A percentile compares a stretch with the other conserved stretches of the same genome.
These are phyloP conservation scores for Pseudomyrmex sp. DNA, from an alignment of 1,140 invertebrate genomes.

Conservation along the genomic window DNA sequence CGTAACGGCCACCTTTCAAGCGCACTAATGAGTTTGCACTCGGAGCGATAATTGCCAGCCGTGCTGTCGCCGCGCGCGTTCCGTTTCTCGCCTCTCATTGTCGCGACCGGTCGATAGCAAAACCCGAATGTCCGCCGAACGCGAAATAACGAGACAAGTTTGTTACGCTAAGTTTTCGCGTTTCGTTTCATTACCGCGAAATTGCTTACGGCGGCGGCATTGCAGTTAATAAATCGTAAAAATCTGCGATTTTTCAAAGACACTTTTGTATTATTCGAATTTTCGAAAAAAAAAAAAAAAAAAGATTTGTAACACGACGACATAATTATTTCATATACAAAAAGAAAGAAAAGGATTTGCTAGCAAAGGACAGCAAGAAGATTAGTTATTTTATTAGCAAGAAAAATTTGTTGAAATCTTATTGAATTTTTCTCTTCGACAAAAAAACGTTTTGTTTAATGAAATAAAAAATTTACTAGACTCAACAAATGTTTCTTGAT, in stretches of 20 bases:
- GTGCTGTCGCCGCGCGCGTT: slow-evolving; percentile 10
- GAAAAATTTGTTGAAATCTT: too few relatives aligned
- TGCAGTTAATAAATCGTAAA: too few relatives aligned
- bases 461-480: too few relatives aligned
- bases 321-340: too few relatives aligned
- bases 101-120: slow-evolving; percentile 53
- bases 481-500: too few relatives aligned
- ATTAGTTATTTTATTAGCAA: too few relatives aligned
- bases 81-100: slow-evolving; percentile 47
- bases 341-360: too few relatives aligned
- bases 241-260: slow-evolving; percentile 6
- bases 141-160: slow-evolving; percentile 26
- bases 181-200: slow-evolving; percentile 14
- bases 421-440: too few relatives aligned
- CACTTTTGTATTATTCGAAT: not conserved
- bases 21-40: slow-evolving; percentile 78
- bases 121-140: slow-evolving; percentile 14
- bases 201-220: not conserved
- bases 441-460: too few relatives aligned
- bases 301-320: too few relatives aligned
- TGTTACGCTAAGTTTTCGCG: slow-evolving; percentile 10
- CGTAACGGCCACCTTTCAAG: slow-evolving; percentile 73
- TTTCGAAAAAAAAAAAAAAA: too few relatives aligned
- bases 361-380: too few relatives aligned
- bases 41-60: slow-evolving; percentile 74